These are phyloP conservation scores for Andrena dorsata DNA, from an alignment of 2,888 invertebrate genomes.

Conservation along the genomic window DNA sequence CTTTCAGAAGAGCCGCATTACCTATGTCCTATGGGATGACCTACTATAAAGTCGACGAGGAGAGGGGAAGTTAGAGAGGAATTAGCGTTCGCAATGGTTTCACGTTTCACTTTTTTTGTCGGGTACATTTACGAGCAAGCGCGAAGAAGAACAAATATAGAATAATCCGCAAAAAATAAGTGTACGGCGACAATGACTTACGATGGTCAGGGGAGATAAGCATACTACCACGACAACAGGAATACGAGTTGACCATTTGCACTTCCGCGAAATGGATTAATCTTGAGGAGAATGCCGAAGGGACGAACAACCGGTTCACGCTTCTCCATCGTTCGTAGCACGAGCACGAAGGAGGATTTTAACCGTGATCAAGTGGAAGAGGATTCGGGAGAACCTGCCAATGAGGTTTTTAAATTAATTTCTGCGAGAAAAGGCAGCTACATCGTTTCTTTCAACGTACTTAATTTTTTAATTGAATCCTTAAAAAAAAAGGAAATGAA, in stretches of 20 bases:
- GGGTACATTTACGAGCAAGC: not conserved
- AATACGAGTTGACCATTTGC: slow-evolving; percentile 67
- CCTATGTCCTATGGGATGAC: no score
- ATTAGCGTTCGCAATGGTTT: not conserved
- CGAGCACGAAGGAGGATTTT: slow-evolving; percentile 24
- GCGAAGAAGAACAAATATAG: not conserved
- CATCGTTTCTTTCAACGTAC: not conserved
- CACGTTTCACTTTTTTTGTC: not conserved
- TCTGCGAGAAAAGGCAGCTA: not conserved
- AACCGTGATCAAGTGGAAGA: slow-evolving; percentile 27
- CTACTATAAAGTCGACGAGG: no score
- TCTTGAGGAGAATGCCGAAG: slow-evolving; percentile 64
- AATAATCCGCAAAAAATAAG: not conserved
- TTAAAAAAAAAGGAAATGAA: no score
- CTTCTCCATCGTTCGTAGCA: slow-evolving; percentile 44
- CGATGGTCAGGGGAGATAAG: slow-evolving; percentile 44
- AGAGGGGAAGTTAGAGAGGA: no score
- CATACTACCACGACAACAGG: slow-evolving; percentile 41
- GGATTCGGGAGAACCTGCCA: not conserved
- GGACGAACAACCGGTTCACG: slow-evolving; percentile 68
- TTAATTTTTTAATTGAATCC: not conserved
- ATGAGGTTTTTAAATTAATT: slow-evolving; percentile 17
- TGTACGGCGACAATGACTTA: slow-evolving; percentile 31
- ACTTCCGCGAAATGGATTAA: slow-evolving; percentile 74
- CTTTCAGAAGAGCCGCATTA: no score